Percentiles rank a stretch among this genome's conserved stretches.
Evolutionary conservation across 2,113 vertebrate species (phyloP).

Genomic region (Papio anubis): DNA sequence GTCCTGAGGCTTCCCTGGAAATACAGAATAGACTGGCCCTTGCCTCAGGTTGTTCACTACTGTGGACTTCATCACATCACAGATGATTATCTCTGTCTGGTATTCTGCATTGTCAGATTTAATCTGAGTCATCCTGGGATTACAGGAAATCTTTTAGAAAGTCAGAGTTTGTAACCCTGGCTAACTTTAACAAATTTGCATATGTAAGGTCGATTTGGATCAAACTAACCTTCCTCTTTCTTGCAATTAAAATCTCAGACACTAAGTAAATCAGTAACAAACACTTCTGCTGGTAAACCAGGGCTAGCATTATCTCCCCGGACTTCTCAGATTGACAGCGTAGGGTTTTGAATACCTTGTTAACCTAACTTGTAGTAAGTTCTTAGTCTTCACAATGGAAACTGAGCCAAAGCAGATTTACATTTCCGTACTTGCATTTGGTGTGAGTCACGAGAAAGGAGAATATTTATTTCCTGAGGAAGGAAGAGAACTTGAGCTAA

Average conservation of each 20-base stretch:
- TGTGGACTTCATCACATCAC: background rate
- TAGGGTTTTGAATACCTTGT: background rate
- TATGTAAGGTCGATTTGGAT: background rate
- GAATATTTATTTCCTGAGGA: background rate
- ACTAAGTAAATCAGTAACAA: background rate
- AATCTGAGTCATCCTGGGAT: background rate
- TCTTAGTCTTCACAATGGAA: background rate
- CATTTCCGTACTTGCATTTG: background rate
- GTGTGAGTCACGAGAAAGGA: conserved; percentile 6
- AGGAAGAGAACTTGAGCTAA: background rate
- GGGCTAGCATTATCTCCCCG: background rate
- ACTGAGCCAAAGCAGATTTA: background rate
- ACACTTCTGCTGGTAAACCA: background rate
- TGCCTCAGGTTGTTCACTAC: background rate
- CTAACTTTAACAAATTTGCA: background rate
- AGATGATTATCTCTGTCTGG: background rate
- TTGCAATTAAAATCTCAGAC: background rate
- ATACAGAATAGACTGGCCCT: background rate
- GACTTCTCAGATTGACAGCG: background rate
- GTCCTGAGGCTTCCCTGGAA: too few relatives aligned
- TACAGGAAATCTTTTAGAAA: background rate
- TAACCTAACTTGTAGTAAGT: background rate
- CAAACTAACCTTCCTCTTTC: background rate
- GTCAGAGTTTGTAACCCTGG: background rate
- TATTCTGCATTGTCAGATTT: background rate